These are phyloP conservation scores for Lissocephala sabroskyi DNA, from an alignment of 2,888 invertebrate species.

Conservation along the genomic window DNA sequence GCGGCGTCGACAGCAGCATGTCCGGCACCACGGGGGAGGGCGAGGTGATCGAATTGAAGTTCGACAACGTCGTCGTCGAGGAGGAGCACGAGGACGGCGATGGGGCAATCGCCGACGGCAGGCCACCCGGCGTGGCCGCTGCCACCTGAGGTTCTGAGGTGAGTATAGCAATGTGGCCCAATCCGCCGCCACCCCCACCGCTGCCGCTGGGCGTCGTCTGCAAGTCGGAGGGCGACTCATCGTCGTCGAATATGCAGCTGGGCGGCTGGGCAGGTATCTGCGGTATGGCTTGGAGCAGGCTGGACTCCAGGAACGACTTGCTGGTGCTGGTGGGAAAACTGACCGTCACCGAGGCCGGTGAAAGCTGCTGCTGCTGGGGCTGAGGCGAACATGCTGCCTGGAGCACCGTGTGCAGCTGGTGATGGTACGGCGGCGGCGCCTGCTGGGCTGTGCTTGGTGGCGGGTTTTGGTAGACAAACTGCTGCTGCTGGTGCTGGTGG, in stretches of 20 bases:
- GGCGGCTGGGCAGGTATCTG: slow-evolving; percentile 71
- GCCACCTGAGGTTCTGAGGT: slow-evolving; percentile 43
- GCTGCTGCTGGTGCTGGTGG: slow-evolving; percentile 31
- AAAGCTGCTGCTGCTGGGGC: slow-evolving; percentile 19
- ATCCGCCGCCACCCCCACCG: slow-evolving; percentile 11
- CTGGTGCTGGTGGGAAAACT: slow-evolving; percentile 55
- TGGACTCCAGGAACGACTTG: slow-evolving; percentile 64
- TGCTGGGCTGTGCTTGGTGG: slow-evolving; percentile 32
- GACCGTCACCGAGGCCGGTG: slow-evolving; percentile 36
- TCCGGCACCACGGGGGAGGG: slow-evolving; percentile 72
- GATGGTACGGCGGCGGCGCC: slow-evolving; percentile 44
- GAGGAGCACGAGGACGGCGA: slow-evolving; percentile 57
- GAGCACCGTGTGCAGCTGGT: slow-evolving; percentile 51
- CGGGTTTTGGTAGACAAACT: slow-evolving; percentile 34
- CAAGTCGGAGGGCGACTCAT: slow-evolving; percentile 67
- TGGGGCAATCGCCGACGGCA: slow-evolving; percentile 41
- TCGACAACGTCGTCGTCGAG: slow-evolving; percentile 65
- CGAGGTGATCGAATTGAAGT: slow-evolving; percentile 71
- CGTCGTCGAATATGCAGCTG: slow-evolving; percentile 71
- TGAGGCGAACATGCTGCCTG: slow-evolving; percentile 39
- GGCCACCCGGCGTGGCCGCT: slow-evolving; percentile 25
- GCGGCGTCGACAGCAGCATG: slow-evolving; percentile 68
- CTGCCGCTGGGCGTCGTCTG: slow-evolving; percentile 31
- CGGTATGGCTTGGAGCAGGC: slow-evolving; percentile 69
- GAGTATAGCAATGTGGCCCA: slow-evolving; percentile 53